Percentiles rank a stretch among this genome's conserved stretches.
Evolutionary conservation across 1,140 invertebrate species (phyloP).

Genomic region (Dreissena polymorpha): DNA sequence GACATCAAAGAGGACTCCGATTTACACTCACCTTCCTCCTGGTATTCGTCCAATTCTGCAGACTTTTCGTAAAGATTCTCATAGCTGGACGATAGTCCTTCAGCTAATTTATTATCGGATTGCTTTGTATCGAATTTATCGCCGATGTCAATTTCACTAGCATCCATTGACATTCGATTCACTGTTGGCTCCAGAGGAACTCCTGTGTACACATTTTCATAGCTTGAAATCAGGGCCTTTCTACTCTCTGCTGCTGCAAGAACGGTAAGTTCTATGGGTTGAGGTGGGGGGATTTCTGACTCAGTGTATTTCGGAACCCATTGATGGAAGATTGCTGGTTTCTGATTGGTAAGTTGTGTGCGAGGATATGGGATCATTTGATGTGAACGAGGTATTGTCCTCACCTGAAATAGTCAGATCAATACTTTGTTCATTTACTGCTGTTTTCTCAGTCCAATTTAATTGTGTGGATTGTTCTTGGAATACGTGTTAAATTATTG

Average conservation of each 20-base stretch:
- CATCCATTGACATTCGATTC: slow-evolving; percentile 64
- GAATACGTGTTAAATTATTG: too few species aligned
- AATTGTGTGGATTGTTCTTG: too few species aligned
- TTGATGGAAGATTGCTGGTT: slow-evolving; percentile 59
- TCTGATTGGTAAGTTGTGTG: slow-evolving; percentile 54
- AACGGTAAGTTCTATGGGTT: slow-evolving; percentile 56
- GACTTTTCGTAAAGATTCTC: slow-evolving; percentile 69
- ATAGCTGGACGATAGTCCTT: slow-evolving; percentile 67
- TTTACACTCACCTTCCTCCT: slow-evolving; percentile 43
- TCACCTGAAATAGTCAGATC: slow-evolving; percentile 19
- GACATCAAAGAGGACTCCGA: slow-evolving; percentile 48
- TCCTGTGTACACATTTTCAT: slow-evolving; percentile 71
- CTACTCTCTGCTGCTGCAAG: slow-evolving; percentile 48
- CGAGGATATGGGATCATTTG: slow-evolving; percentile 51
- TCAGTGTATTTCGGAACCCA: slow-evolving; percentile 58
- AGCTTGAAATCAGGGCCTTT: slow-evolving; percentile 62
- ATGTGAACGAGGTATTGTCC: slow-evolving; percentile 57
- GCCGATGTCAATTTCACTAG: slow-evolving; percentile 69
- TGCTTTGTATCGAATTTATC: slow-evolving; percentile 73
- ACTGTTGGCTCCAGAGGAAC: slow-evolving; percentile 65
- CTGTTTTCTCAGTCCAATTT: too few species aligned
- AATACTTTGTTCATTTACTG: neutral
- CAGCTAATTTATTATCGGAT: slow-evolving; percentile 60
- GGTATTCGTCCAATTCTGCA: slow-evolving; percentile 19
- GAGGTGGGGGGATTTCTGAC: slow-evolving; percentile 53